Evolutionary conservation across 2,888 invertebrate species (phyloP), one percentile per base, ranked within the genome.

Genomic region (Acanthacorydalis orientalis): DNA sequence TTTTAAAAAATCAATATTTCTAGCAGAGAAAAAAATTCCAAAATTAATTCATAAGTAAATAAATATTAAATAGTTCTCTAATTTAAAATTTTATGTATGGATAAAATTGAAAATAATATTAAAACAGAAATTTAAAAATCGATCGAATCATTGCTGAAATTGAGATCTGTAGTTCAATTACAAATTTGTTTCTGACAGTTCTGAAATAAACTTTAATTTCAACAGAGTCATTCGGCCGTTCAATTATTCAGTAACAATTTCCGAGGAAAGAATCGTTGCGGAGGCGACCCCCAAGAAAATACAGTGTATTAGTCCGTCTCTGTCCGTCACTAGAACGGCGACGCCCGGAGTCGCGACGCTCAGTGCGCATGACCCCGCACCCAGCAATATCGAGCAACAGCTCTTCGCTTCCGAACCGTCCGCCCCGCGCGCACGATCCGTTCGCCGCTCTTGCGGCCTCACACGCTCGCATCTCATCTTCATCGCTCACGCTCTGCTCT

Each of bases 301-400:
- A 23, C 6, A 23, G 23, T 23, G 23, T 23, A 23, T 23, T 23
- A 23, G 23, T 23, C 6, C 23, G 43, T n/a, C 43, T 35, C 35
- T 32, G 31, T 35, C 51, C 46, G 51, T 49, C 49, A 40, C 49
- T 34, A 41, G 23, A 48, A 45, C 48, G 51, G 48, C 62, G 62
- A 61, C 62, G 59, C 59, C 58, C 56, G 57, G 59, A 59, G 59
- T 57, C 57, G 57, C 44, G 49, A 48, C 44, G 33, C 14, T 23
- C 4, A 31, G 23, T 44, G 48, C 51, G 51, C 51, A 51, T 51
- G 51, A 38, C 39, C 48, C 51, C 51, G 51, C 51, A 49, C 51
- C 51, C 23, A 23, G 23, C 49, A 48, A 33, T 48, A 46, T 46
- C 46, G 46, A 46, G 46, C 46, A 46, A 34, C 12, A 16, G 12